These are phyloP conservation scores for Maylandia zebra DNA, from an alignment of 2,113 vertebrate genomes.

Conservation along the genomic window DNA sequence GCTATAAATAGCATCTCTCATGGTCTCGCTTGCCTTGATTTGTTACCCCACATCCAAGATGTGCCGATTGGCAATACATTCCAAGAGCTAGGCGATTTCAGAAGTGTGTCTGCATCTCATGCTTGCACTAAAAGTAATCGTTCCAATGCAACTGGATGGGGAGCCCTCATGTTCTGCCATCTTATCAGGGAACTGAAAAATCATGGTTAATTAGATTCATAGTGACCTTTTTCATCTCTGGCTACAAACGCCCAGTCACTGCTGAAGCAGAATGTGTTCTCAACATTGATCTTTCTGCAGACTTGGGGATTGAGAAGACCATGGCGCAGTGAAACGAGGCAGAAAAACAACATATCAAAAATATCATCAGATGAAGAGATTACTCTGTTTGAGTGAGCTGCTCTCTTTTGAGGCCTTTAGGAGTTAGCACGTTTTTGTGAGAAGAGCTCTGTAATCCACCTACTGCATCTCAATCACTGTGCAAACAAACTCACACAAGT, in stretches of 20 bases:
- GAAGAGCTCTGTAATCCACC: conserved; percentile 42
- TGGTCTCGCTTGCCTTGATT: conserved; percentile 50
- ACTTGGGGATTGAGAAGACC: conserved; percentile 47
- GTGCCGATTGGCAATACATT: conserved; percentile 46
- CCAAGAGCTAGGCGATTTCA: conserved; percentile 30
- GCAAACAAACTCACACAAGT: conserved; percentile 33
- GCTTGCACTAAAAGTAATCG: conserved; percentile 36
- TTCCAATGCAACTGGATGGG: conserved; percentile 31
- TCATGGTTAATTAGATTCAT: conserved; percentile 68
- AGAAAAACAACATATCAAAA: conserved; percentile 65
- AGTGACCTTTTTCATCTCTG: conserved; percentile 64
- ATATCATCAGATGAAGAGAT: conserved; percentile 62
- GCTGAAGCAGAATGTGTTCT: conserved; percentile 56
- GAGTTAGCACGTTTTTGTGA: conserved; percentile 24
- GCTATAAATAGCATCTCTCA: conserved; percentile 61
- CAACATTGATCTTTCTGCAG: conserved; percentile 65
- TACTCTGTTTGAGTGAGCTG: conserved; percentile 47
- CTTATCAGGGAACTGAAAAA: conserved; percentile 59
- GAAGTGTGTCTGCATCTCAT: conserved; percentile 46
- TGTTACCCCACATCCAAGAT: conserved; percentile 42
- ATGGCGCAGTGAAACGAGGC: conserved; percentile 43
- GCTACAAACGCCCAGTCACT: conserved; percentile 43
- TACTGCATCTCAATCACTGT: conserved; percentile 40
- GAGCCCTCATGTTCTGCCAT: conserved; percentile 30
- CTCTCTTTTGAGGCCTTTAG: conserved; percentile 29